Percentiles rank a stretch among this genome's conserved stretches.
These are phyloP conservation scores for Picus viridis DNA, from an alignment of 2,797 vertebrate species.

Conservation along the genomic window DNA sequence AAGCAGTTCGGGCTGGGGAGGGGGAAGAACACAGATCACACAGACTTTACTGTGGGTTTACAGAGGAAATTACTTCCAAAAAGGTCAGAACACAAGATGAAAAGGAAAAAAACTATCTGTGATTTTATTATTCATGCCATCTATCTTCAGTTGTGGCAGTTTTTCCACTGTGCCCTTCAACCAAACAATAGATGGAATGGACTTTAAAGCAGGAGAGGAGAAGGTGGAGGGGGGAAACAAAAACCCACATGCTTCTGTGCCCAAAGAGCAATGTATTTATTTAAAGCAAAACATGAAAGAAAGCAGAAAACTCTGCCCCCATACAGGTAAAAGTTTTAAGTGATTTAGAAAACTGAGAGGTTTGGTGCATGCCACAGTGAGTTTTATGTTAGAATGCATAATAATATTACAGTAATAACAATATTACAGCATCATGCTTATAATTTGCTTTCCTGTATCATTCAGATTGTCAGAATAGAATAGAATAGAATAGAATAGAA, in stretches of 20 bases:
- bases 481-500: no score
- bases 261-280: neutral
- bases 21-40: neutral
- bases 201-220: neutral
- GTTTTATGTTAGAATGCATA: neutral
- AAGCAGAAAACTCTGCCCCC: neutral
- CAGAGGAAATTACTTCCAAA: conserved; percentile 33
- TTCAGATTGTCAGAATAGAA: neutral
- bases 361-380: neutral
- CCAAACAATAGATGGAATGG: neutral
- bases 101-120: neutral
- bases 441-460: neutral
- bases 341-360: neutral
- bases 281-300: neutral
- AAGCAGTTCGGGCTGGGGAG: neutral
- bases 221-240: no score
- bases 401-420: neutral
- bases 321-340: neutral
- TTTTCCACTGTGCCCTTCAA: neutral
- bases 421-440: neutral
- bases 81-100: conserved; percentile 29
- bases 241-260: neutral
- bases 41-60: conserved; percentile 12
- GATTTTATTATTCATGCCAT: conserved; percentile 37
- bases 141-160: neutral